Evolutionary conservation across 2,113 vertebrate species (phyloP), one percentile per base, ranked within the genome.

Genomic region (Triplophysa siluroides): DNA sequence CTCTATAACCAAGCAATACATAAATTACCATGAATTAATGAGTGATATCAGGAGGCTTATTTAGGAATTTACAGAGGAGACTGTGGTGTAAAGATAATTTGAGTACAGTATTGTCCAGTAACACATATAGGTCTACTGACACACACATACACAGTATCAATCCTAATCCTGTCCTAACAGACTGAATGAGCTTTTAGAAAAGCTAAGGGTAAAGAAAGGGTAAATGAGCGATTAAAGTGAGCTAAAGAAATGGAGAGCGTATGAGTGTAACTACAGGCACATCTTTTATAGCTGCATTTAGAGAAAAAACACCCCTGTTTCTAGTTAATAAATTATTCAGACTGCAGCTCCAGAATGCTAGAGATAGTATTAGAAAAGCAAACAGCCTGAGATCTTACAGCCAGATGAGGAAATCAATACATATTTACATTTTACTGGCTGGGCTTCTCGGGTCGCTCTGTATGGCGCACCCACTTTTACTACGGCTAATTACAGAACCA

Each of bases 301-400:
- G 63, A 74, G 26, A 45, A 19, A 23, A 66, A 52, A 9, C 24
- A 33, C 65, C 23, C 54, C 72, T 76, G 74, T 80, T 64, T 80
- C 47, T 56, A 41, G 61, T 72, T 81, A 76, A 83, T 85, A 76
- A 85, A 85, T 85, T 78, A 83, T 85, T 83, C 78, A 81, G 63
- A 13, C 21, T n/a, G 33, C 74, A 73, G 74, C 70, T 70, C 69
- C 63, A 62, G 84, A 83, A 81, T 76, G 75, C 62, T 66, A 41
- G 75, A 78, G 56, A 83, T 83, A 60, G 75, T 66, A 78, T 81
- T 83, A 83, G 64, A 75, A 81, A 83, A 81, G 76, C 79, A 85
- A 85, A 85, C 81, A 81, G 74, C 68, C 76, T 78, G 76, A 67
- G 72, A 80, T 61, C 64, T 80, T 77, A 78, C 61, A 80, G 78